Base-by-base conservation (phyloP, 2,797 vertebrate species). In the Melanotaenia trifasciata region DNA sequence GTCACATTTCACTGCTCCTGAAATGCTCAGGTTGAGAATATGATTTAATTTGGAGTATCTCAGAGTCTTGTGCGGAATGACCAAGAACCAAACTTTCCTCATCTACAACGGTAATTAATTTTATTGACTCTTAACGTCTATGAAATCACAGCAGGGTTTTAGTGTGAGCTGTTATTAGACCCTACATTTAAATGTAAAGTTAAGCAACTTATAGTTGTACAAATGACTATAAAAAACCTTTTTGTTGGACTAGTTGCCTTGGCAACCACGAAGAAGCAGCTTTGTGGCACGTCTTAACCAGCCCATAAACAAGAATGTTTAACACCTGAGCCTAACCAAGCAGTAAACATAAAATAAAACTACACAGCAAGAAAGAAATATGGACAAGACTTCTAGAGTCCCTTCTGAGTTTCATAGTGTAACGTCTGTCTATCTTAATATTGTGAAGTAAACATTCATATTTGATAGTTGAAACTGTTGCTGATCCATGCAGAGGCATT, bases 401-500 rank as follows among this genome's bases (percentile, higher is more conserved):
- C 3, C 16, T 67, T 79, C 28, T 54, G 32, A 45, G 26, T 65
- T 16, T 16, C 8, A 62, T 54, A n/a, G 35, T 51, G 12, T 30
- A 67, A 65, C 67, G 30, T 67, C 59, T 65, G 30, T 57, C 60
- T 51, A 40, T 62, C 75, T 79, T 58, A 24, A 77, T 67, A 64
- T 83, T 80, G 66, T 67, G 84, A 84, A 80, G 79, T 83, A 90
- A 90, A 89, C 79, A 88, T 64, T 51, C 12, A 32, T 76, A 76
- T 26, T 74, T 70, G 74, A 70, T 79, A 67, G 79, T 85, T 90
- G 74, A 74, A 79, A 60, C 74, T 30, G 82, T 73, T 38, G 68
- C 90, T 93, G 88, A 90, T 90, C 91, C 89, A 74, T 32, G 64
- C 79, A 71, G 53, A 78, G 79, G 80, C 83, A 92, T 91, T 89